A percentile compares a stretch with the other conserved stretches of the same genome.
Evolutionary conservation across 2,797 vertebrate genomes (phyloP).

Genomic region (Cottoperca gobio): DNA sequence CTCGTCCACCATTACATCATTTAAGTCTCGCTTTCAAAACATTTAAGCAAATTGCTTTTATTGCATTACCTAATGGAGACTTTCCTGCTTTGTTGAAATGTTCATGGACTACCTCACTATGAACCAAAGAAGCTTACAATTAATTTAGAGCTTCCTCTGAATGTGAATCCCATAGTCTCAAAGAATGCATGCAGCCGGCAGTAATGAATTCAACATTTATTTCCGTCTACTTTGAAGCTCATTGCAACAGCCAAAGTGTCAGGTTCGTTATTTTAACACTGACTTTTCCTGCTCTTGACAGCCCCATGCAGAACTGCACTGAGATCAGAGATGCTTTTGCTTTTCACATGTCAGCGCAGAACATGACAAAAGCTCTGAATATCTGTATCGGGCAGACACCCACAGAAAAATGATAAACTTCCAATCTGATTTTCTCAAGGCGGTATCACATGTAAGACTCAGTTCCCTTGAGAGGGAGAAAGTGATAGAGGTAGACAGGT

Average conservation of each 20-base stretch:
- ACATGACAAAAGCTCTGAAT: slow-evolving; percentile 41
- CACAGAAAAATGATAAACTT: slow-evolving; percentile 41
- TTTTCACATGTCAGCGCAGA: slow-evolving; percentile 35
- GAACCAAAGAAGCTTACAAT: slow-evolving; percentile 24
- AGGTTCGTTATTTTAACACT: slow-evolving; percentile 28
- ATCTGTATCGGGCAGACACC: slow-evolving; percentile 27
- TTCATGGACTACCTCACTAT: background rate
- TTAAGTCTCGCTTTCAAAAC: background rate
- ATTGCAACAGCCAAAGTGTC: slow-evolving; percentile 6
- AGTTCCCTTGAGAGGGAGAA: slow-evolving; percentile 46
- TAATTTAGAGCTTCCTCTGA: slow-evolving; percentile 37
- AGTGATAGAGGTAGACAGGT: slow-evolving; percentile 47
- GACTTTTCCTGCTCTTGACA: slow-evolving; percentile 33
- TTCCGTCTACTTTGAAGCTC: slow-evolving; percentile 37
- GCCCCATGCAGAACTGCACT: slow-evolving; percentile 20
- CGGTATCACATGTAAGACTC: slow-evolving; percentile 49
- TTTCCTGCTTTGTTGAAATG: background rate
- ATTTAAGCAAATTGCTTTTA: background rate
- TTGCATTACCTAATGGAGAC: background rate
- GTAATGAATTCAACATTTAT: slow-evolving; percentile 27
- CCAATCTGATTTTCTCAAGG: slow-evolving; percentile 54
- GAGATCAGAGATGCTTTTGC: slow-evolving; percentile 40
- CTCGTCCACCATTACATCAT: background rate
- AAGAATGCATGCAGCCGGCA: background rate
- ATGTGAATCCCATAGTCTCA: slow-evolving; percentile 24